Conservation (phyloP, 2,113 vertebrate species). For the Axis porcinus region DNA sequence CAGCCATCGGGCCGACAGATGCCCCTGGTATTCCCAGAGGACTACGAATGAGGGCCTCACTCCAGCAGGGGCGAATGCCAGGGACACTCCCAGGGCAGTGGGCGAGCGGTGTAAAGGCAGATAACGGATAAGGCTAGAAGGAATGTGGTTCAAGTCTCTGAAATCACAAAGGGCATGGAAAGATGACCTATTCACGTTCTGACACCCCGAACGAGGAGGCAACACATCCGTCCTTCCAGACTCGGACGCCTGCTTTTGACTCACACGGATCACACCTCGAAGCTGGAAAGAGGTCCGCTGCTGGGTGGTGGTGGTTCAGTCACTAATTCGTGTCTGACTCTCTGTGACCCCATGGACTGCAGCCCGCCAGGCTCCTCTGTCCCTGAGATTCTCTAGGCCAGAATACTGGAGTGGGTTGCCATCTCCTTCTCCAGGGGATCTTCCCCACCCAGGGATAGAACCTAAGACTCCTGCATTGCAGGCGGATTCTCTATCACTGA, state of each 20-base stretch:
- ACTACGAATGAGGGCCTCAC: neutral
- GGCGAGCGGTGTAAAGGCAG: neutral
- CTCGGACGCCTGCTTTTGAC: rapidly evolving
- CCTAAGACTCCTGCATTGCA: rapidly evolving
- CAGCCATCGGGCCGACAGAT: neutral
- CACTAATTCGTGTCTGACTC: neutral
- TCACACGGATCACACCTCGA: neutral
- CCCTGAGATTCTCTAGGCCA: neutral
- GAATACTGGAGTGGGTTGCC: neutral
- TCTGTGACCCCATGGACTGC: neutral
- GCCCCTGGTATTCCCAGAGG: neutral
- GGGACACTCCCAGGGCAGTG: neutral
- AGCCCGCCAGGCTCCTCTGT: neutral
- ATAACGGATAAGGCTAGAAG: neutral
- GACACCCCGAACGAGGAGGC: rapidly evolving
- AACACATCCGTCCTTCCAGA: rapidly evolving
- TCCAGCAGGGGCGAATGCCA: neutral
- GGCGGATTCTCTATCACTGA: neutral
- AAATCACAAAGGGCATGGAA: neutral
- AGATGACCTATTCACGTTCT: rapidly evolving
- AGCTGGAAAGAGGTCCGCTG: neutral
- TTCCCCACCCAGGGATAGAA: neutral
- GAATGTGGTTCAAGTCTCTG: neutral
- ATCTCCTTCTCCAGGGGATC: neutral
- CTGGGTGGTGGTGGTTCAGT: neutral